phyloP scores from a whole-genome alignment of 1,140 invertebrate genomes.

The Drosophila rhopaloa region DNA sequence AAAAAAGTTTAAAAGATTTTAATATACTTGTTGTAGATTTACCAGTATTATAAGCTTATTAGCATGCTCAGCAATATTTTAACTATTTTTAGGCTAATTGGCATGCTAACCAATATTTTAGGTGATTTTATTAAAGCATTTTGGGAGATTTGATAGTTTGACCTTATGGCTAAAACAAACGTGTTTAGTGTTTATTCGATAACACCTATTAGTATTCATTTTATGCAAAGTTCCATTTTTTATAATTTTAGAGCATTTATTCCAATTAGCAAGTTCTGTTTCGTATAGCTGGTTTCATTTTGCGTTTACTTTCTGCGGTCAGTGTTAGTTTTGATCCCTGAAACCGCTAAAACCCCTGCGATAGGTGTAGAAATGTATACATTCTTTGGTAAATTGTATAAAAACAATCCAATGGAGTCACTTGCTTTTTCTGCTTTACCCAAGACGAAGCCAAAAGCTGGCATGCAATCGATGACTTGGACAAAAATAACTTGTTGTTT shows the following conservation, averaged over 20 bases:
- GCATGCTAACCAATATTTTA: constrained; percentile 23
- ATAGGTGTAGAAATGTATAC: constrained; percentile 16
- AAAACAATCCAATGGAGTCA: constrained; percentile 21
- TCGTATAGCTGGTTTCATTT: constrained; percentile 3
- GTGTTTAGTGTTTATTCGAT: constrained; percentile 20
- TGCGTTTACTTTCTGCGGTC: not conserved
- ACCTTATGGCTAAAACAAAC: constrained; percentile 36
- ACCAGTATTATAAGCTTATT: constrained; percentile 9
- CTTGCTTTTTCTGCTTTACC: constrained; percentile 31
- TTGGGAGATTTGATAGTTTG: constrained; percentile 36
- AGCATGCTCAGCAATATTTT: constrained; percentile 3
- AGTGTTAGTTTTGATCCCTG: not conserved
- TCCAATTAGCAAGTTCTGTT: constrained; percentile 33
- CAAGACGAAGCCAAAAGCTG: constrained; percentile 25
- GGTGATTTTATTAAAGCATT: constrained; percentile 21
- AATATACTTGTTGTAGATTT: not conserved
- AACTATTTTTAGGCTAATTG: constrained; percentile 20
- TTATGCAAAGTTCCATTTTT: constrained; percentile 35
- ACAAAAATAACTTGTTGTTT: constrained; percentile 48
- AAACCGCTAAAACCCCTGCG: not conserved
- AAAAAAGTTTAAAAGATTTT: too few relatives aligned
- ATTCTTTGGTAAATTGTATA: constrained; percentile 21
- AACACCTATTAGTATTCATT: constrained; percentile 33
- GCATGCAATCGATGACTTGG: constrained; percentile 65
- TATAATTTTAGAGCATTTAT: constrained; percentile 13